phyloP scores from a whole-genome alignment of 2,113 vertebrate genomes.

The Barnardius zonarius region DNA sequence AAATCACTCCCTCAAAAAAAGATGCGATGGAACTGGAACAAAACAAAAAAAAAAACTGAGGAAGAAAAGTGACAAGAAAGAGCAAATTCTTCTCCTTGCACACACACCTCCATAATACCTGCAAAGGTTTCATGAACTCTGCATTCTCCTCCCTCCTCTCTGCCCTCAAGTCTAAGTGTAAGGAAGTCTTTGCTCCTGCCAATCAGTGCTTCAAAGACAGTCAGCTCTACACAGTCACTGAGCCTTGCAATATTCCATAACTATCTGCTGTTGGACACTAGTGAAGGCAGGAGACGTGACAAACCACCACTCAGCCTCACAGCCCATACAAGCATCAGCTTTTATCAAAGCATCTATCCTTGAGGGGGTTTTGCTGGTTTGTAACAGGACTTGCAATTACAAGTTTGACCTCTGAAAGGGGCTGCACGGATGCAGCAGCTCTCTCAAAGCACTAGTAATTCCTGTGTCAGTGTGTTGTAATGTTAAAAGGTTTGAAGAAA shows the following conservation, averaged over 20 bases:
- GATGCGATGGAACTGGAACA: neutral
- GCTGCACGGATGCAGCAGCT: neutral
- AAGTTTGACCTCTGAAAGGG: neutral
- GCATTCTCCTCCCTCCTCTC: neutral
- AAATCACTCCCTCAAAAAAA: neutral
- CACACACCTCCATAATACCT: neutral
- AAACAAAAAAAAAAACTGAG: neutral
- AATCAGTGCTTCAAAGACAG: neutral
- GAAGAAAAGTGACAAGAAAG: neutral
- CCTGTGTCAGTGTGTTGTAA: accelerated
- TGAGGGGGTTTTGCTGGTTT: neutral
- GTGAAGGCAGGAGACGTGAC: neutral
- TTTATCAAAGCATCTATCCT: neutral
- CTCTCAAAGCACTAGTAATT: neutral
- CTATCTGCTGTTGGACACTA: neutral
- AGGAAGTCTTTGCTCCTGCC: neutral
- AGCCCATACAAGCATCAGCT: neutral
- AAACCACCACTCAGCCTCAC: neutral
- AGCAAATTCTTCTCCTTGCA: neutral
- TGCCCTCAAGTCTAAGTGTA: neutral
- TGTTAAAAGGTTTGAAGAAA: neutral
- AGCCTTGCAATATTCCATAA: neutral
- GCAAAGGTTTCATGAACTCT: neutral
- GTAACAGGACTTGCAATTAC: neutral
- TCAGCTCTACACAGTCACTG: neutral